Evolutionary conservation across 2,113 vertebrate species (phyloP).

Genomic region (Ciconia boyciana): DNA sequence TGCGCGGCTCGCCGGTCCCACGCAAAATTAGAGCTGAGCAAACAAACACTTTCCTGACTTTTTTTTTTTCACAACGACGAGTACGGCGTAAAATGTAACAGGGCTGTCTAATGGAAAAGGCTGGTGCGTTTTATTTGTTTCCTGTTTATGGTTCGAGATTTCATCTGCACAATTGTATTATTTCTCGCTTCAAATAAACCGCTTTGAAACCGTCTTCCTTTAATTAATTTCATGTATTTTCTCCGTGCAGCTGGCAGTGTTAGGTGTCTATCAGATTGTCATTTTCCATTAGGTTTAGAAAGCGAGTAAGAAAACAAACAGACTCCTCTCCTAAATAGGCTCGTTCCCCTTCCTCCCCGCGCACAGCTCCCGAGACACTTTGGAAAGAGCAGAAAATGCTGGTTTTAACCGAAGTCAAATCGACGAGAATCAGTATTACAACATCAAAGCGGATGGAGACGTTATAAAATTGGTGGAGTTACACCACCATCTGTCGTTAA

Average conservation of each 20-base stretch:
- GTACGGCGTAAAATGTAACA: background rate
- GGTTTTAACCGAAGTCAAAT: slow-evolving; percentile 60
- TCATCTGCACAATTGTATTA: slow-evolving; percentile 5
- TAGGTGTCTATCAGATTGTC: background rate
- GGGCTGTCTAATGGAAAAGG: background rate
- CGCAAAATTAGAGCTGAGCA: background rate
- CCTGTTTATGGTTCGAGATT: slow-evolving; percentile 21
- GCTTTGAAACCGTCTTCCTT: slow-evolving; percentile 36
- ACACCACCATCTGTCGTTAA: slow-evolving; percentile 85
- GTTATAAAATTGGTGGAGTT: slow-evolving; percentile 76
- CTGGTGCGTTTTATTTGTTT: slow-evolving; percentile 4
- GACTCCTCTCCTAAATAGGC: background rate
- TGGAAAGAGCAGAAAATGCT: slow-evolving; percentile 32
- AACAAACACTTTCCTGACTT: background rate
- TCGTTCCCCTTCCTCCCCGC: background rate
- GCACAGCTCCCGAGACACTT: slow-evolving; percentile 5
- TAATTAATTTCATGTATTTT: slow-evolving; percentile 57
- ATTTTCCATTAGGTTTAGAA: slow-evolving; percentile 34
- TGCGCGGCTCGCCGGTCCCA: background rate
- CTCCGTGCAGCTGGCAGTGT: background rate
- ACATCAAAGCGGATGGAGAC: slow-evolving; percentile 59
- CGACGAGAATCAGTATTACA: slow-evolving; percentile 48
- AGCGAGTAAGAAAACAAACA: slow-evolving; percentile 35
- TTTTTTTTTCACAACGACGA: background rate
- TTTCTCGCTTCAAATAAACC: slow-evolving; percentile 41